Evolutionary conservation across 1,140 invertebrate species (phyloP).

Genomic region (Brachionus manjavacas): DNA sequence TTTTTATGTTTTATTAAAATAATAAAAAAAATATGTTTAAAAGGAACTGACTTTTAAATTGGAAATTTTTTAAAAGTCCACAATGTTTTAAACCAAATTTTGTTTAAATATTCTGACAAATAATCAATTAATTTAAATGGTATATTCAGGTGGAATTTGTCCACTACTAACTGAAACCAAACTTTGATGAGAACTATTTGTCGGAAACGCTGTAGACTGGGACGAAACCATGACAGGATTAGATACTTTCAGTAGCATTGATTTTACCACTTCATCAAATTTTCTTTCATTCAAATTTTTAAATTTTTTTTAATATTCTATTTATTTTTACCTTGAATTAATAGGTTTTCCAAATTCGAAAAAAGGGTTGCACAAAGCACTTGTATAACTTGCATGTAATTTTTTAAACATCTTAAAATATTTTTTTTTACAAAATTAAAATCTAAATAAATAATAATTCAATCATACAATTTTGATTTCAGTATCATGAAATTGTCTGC

Average conservation of each 20-base stretch:
- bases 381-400: slow-evolving; percentile 81
- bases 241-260: background rate
- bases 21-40: too few species aligned
- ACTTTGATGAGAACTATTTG: background rate
- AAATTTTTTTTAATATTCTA: too few species aligned
- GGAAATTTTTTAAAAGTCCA: too few species aligned
- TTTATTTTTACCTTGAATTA: background rate
- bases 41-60: too few species aligned
- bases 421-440: background rate
- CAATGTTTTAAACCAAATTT: background rate
- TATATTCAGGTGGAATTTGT: background rate
- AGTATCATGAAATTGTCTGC: slow-evolving; percentile 79
- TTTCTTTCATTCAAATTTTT: background rate
- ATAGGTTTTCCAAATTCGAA: slow-evolving; percentile 69
- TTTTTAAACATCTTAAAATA: slow-evolving; percentile 74
- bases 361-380: slow-evolving; percentile 89
- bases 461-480: slow-evolving; percentile 76
- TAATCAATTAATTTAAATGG: background rate
- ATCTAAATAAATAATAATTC: too few species aligned
- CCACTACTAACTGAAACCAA: background rate
- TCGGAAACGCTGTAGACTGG: background rate
- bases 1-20: too few species aligned
- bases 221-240: background rate
- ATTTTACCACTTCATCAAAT: slow-evolving; percentile 20
- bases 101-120: background rate